Percentiles rank a stretch among this genome's conserved stretches.
Evolutionary conservation across 2,797 vertebrate genomes (phyloP).

Genomic region (Pseudocheirus occidentalis): DNA sequence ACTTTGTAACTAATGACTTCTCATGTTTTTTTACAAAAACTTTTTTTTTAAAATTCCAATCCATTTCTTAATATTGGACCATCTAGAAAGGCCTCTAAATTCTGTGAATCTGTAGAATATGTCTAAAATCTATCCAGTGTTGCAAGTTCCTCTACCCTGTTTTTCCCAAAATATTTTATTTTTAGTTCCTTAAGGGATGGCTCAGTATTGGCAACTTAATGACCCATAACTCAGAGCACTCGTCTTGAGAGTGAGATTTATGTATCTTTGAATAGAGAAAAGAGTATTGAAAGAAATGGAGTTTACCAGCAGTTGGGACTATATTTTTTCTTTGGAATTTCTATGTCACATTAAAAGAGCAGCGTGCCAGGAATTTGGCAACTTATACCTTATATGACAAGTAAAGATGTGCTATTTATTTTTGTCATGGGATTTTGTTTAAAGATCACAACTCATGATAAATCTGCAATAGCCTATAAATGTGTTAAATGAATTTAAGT

Average conservation of each 20-base stretch:
- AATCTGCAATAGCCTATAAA: not conserved
- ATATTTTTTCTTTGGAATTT: not conserved
- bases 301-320: not conserved
- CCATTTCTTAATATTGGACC: not conserved
- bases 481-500: not conserved
- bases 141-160: not conserved
- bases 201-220: not conserved
- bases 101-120: not conserved
- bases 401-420: not conserved
- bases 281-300: not conserved
- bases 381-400: not conserved
- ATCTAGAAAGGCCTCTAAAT: not conserved
- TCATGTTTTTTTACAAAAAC: not conserved
- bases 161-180: not conserved
- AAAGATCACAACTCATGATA: not conserved
- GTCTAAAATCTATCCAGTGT: not conserved
- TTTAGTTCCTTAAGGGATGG: not conserved
- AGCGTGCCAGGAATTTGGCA: not conserved
- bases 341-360: not conserved
- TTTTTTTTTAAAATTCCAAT: not conserved
- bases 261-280: conserved; percentile 7
- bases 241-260: not conserved
- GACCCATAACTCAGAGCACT: not conserved
- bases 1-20: not conserved
- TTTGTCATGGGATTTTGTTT: not conserved